phyloP scores from a whole-genome alignment of 2,113 vertebrate genomes.

The Psittacula cyanocephala region DNA sequence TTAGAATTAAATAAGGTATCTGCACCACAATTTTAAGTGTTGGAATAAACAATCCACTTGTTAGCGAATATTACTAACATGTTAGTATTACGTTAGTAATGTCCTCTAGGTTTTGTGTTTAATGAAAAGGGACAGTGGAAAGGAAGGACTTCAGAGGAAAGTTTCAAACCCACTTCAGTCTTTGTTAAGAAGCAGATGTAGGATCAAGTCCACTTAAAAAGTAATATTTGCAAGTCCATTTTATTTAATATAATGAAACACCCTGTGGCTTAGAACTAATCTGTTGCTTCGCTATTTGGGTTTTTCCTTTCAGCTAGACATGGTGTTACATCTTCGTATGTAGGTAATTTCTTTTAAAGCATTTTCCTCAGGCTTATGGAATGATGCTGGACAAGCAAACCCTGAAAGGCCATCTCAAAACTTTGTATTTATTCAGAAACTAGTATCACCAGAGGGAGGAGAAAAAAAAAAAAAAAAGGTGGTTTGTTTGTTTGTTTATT shows the following conservation, averaged over 20 bases:
- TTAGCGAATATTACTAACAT: not conserved
- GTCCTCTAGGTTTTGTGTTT: not conserved
- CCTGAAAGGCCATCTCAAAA: not conserved
- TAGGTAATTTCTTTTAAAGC: not conserved
- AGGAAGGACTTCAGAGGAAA: not conserved
- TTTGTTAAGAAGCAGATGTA: not conserved
- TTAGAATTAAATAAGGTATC: not conserved
- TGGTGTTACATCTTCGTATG: not conserved
- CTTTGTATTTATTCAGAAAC: not conserved
- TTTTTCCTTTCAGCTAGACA: not conserved
- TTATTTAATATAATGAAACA: not conserved
- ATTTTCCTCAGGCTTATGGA: not conserved
- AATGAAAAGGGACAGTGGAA: not conserved
- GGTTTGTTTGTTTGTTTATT: not conserved
- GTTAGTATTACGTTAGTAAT: not conserved
- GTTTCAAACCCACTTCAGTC: not conserved
- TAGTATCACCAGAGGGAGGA: not conserved
- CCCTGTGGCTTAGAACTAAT: not conserved
- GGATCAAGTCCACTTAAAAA: not conserved
- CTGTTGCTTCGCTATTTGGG: not conserved
- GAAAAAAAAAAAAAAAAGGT: not conserved
- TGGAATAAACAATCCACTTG: not conserved
- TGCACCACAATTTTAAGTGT: not conserved
- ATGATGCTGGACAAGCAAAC: not conserved
- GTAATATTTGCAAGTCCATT: not conserved